Conservation (phyloP, 1,140 invertebrate species). For the Eubasilissa regina region DNA sequence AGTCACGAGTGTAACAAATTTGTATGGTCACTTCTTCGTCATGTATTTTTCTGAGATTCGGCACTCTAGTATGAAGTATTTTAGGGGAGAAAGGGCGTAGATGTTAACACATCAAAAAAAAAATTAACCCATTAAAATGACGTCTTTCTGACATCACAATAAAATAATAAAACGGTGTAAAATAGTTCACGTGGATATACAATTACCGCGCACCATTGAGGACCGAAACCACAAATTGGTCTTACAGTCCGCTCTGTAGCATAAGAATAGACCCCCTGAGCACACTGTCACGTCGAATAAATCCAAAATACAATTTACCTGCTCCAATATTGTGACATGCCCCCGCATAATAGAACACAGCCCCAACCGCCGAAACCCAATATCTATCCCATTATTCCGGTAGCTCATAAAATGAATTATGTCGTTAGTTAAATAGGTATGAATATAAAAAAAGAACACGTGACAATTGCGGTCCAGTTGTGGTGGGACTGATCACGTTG, state of each 20-base stretch:
- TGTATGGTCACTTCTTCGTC: too few species aligned
- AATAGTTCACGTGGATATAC: conserved; percentile 22
- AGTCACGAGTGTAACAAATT: too few species aligned
- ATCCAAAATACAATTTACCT: conserved; percentile 35
- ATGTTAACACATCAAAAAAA: too few species aligned
- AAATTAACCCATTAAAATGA: too few species aligned
- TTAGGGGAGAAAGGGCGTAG: too few species aligned
- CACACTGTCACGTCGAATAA: conserved; percentile 20
- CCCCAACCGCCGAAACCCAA: conserved; percentile 13
- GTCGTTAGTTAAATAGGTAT: not conserved
- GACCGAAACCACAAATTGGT: not conserved
- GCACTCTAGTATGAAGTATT: too few species aligned
- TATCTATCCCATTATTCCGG: conserved; percentile 8
- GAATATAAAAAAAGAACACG: conserved; percentile 30
- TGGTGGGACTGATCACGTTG: not conserved
- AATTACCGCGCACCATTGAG: conserved; percentile 30
- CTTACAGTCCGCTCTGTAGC: not conserved
- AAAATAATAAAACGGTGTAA: not conserved
- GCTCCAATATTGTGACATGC: conserved; percentile 39
- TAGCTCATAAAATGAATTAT: conserved; percentile 1
- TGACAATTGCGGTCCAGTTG: conserved; percentile 12
- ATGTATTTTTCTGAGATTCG: too few species aligned
- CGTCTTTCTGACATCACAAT: too few species aligned
- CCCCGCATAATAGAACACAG: conserved; percentile 13
- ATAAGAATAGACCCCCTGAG: not conserved